Base-by-base conservation (phyloP, 30 jellyfish, hydroid and myxozoan genomes). In the Chrysaora quinquecirrha region DNA sequence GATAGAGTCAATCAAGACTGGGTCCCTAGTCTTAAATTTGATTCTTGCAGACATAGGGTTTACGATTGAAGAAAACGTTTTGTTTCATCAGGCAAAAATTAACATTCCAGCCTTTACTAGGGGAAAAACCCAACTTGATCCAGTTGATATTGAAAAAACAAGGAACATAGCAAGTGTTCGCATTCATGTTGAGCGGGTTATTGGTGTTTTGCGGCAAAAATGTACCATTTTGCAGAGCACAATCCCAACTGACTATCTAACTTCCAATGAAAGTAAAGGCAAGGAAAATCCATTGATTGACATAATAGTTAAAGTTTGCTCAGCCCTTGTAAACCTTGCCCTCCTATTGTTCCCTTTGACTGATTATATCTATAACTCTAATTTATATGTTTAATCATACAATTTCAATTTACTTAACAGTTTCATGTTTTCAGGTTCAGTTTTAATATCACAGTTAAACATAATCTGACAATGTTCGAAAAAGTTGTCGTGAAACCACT, bases 141-240 rank as follows among this genome's bases (percentile, higher is more conserved):
- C n/a, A n/a, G n/a, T n/a, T n/a, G n/a, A n/a, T n/a, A 38, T 76
- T 22, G 80, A 76, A 25, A 34, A 61, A 29, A 76, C 87, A n/a
- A 35, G 87, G 33, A 80, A 65, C 21, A 56, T 76, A 23, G 87
- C 87, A 76, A 52, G 31, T 76, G 73, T 78, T 30, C 82, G 85
- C 12, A 82, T 82, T 54, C 85, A 82, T 20, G 85, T 82, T 31
- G 84, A 78, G 70, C 38, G 80, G 28, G 85, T 82, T 30, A 82
- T 67, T 82, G 92, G 92, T 1, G 25, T 82, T 23, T 50, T 82
- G 65, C 78, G 92, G 25, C 71, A 69, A 70, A 82, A 80, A 80
- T 80, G 14, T 32, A 80, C 76, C 18, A 66, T 80, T 18, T 68
- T 80, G 31, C 83, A 80, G 50, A 49, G 84, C 29, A 24, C 78